Base-by-base conservation (phyloP, 2,113 vertebrate species). In the Butorides virescens region DNA sequence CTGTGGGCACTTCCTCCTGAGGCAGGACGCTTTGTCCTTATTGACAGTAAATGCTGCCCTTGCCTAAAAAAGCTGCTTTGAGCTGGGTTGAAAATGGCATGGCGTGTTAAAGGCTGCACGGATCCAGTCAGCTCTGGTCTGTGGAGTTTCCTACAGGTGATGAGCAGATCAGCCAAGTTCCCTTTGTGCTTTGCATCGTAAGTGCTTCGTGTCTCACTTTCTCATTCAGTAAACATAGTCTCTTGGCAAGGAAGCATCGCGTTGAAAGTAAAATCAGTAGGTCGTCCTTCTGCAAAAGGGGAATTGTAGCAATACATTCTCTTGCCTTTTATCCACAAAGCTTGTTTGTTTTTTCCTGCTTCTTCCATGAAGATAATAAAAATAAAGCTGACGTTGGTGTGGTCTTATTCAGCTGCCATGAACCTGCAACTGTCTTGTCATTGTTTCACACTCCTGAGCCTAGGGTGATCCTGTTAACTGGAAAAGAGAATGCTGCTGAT, bases 41-140 rank as follows among this genome's bases (percentile, higher is more conserved):
- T 98, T 98, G 97, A 97, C 96, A 72, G 88, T 98, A 98, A 98
- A 96, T 68, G 78, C 47, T 68, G 52, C 9, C 50, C 47, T 91
- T 79, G 21, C 59, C 74, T 68, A 6, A 74, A 97, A 68, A 61
- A 87, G 10, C 96, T 88, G 90, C 90, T 93, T 47, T 82, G 82
- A 86, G 49, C 93, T 78, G 71, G 94, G 14, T 61, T 83, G 91
- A 29, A 27, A 49, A 5, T 36, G 20, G 13, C 1, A 4, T 71
- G 65, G 13, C 5, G 5, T 42, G 44, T 59, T 53, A 63, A 63
- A 66, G 46, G n/a, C 77, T 76, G 71, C 80, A 36, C 4, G 4
- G 67, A 78, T 88, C 97, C 49, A n/a, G 97, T 55, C 39, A 23
- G 17, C 10, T 3, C 97, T 88, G 90, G 95, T 63, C 46, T 15